phyloP scores from a whole-genome alignment of 2,113 vertebrate species.

The Tenrec ecaudatus region DNA sequence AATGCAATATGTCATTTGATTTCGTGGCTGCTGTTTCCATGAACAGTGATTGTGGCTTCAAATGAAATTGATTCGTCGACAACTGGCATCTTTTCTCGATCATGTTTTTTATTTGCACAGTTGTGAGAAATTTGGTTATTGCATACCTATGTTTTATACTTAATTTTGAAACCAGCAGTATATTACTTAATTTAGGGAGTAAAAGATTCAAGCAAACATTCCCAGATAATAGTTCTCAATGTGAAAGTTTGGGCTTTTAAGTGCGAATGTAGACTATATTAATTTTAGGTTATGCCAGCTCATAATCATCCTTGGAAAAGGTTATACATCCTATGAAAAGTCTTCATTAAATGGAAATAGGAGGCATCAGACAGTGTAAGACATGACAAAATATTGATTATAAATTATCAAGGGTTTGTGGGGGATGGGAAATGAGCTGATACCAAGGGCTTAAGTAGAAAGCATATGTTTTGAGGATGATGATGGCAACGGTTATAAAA shows the following conservation, averaged over 20 bases:
- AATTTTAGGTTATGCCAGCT: slow-evolving; percentile 26
- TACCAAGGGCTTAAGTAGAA: too few species aligned
- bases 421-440: too few species aligned
- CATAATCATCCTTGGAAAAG: slow-evolving; percentile 30
- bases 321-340: slow-evolving; percentile 19
- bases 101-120: not conserved
- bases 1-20: not conserved
- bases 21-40: too few species aligned
- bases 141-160: not conserved
- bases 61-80: too few species aligned
- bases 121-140: not conserved
- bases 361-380: too few species aligned
- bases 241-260: slow-evolving; percentile 41
- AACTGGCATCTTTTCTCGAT: too few species aligned
- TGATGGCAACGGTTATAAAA: too few species aligned
- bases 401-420: too few species aligned
- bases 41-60: too few species aligned
- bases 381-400: too few species aligned
- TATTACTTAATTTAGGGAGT: slow-evolving; percentile 26
- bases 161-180: slow-evolving; percentile 21
- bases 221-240: not conserved
- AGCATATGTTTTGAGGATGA: too few species aligned
- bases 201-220: slow-evolving; percentile 29
- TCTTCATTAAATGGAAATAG: slow-evolving; percentile 52
- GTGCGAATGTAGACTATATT: not conserved